Evolutionary conservation across 2,113 vertebrate genomes (phyloP).

Genomic region (Cardinalis cardinalis): DNA sequence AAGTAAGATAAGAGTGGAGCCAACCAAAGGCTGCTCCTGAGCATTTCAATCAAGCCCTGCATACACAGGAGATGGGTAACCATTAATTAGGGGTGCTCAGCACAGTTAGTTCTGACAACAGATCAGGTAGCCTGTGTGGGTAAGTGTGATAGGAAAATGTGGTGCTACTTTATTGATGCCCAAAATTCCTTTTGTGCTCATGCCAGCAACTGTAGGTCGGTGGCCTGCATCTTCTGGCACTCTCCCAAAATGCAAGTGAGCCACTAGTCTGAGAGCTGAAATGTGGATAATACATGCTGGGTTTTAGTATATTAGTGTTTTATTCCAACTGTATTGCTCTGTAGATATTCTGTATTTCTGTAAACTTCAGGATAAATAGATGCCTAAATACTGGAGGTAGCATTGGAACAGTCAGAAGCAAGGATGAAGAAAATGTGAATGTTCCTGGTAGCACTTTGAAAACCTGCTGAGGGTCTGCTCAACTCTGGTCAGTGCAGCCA

Average conservation of each 20-base stretch:
- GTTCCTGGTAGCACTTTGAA: neutral
- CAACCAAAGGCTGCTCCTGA: neutral
- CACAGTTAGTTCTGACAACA: neutral
- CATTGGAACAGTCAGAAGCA: neutral
- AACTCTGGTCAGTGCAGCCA: rapidly evolving
- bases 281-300: rapidly evolving
- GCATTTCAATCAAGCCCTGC: neutral
- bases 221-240: neutral
- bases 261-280: neutral
- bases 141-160: neutral
- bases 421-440: neutral
- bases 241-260: neutral
- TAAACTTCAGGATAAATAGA: neutral
- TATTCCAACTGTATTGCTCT: neutral
- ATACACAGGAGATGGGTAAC: neutral
- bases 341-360: neutral
- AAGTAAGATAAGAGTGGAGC: constrained; percentile 54
- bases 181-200: neutral
- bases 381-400: neutral
- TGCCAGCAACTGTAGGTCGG: neutral
- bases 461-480: neutral
- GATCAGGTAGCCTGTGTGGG: neutral
- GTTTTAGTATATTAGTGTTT: neutral
- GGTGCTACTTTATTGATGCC: neutral
- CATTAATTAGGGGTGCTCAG: neutral